Evolutionary conservation across 2,888 invertebrate genomes (phyloP).

Genomic region (Xiphydria camelus): DNA sequence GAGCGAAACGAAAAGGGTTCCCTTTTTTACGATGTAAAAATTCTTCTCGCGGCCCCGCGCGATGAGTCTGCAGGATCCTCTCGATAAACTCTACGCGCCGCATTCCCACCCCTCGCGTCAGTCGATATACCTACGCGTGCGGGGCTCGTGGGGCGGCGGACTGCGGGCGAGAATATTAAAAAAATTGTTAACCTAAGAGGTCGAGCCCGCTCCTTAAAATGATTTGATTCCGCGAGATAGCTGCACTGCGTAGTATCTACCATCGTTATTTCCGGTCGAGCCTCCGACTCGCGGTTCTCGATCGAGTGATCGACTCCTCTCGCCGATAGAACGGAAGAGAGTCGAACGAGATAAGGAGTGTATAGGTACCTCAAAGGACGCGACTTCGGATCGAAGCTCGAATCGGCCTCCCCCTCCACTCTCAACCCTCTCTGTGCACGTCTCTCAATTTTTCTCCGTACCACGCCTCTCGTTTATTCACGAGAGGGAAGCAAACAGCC

Average conservation of each 20-base stretch:
- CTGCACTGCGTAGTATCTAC: slow-evolving; percentile 35
- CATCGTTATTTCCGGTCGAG: slow-evolving; percentile 46
- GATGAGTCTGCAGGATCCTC: slow-evolving; percentile 3
- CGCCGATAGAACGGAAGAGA: neutral
- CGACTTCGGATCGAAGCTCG: no score
- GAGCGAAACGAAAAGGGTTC: neutral
- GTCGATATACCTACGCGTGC: no score
- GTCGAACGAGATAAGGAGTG: neutral
- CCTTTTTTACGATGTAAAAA: slow-evolving; percentile 7
- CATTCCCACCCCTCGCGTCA: neutral
- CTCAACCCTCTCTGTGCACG: no score
- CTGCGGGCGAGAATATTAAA: slow-evolving; percentile 20
- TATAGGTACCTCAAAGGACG: no score
- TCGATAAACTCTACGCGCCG: neutral
- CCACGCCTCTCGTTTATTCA: no score
- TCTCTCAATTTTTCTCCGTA: no score
- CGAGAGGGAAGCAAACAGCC: no score
- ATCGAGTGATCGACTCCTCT: slow-evolving; percentile 11
- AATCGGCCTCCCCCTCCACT: no score
- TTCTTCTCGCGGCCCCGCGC: neutral
- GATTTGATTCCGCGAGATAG: slow-evolving; percentile 50
- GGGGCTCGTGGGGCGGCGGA: no score
- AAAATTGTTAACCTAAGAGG: slow-evolving; percentile 39
- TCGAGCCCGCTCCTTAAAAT: slow-evolving; percentile 37
- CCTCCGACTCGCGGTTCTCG: slow-evolving; percentile 28